Base-by-base conservation (phyloP, 2,113 vertebrate genomes). In the Eleginops maclovinus region DNA sequence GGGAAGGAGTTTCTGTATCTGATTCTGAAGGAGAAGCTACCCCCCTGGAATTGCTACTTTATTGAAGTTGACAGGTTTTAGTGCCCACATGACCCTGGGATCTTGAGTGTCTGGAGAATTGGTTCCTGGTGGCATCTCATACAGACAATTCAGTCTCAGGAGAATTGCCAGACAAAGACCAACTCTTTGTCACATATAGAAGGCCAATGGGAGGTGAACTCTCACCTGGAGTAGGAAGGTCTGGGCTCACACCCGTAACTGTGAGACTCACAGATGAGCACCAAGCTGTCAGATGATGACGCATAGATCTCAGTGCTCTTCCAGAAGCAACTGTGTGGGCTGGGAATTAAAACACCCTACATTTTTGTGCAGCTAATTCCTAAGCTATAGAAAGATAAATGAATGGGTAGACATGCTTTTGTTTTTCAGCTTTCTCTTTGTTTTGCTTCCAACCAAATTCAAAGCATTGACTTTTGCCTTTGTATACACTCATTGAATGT, bases 31-130 rank as follows among this genome's bases (percentile, higher is more conserved):
- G 54, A 72, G 55, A 59, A 16, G 3, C 46, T 28, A 49, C 10
- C 16, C 31, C 31, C 41, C 28, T 61, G 28, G 12, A 62, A 82
- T 79, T 77, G 69, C 41, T 8, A 58, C 54, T 47, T 66, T 21
- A 64, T 75, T 77, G 24, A 31, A 56, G 65, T 64, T 81, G 68
- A 88, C 74, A 77, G 51, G 53, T 66, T 56, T 72, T 62, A 59
- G 61, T 40, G 54, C 9, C 36, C 40, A 19, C 1, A 2, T 79
- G 78, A 82, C 65, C 76, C 7, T 55, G n/a, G 46, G 2, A 73
- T 73, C 24, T 59, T 9, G 58, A 53, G 9, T 75, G 77, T 69
- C 58, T 70, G 54, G 17, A 24, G 55, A 36, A 73, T 40, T 76
- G 28, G 44, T 61, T 71, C 55, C 63, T 61, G 28, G 8, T 62